Evolutionary conservation across 2,113 vertebrate species (phyloP), one percentile per base, ranked within the genome.

Genomic region (Uropsilus gracilis): DNA sequence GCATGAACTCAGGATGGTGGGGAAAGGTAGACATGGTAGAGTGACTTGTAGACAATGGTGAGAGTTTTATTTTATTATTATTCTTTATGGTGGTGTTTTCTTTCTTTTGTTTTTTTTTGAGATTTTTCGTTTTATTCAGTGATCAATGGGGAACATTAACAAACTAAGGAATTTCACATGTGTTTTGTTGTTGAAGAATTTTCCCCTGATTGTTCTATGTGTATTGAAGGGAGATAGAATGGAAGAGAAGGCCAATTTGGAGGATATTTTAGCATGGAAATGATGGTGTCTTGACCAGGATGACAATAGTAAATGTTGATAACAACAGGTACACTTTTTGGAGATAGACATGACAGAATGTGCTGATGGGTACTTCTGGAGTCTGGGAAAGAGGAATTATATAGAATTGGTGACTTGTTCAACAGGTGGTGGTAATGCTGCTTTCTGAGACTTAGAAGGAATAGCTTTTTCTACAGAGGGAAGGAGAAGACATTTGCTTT

Each of bases 81-180:
- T n/a, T n/a, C n/a, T n/a, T n/a, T n/a, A n/a, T n/a, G n/a, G n/a
- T n/a, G n/a, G n/a, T n/a, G n/a, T n/a, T n/a, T n/a, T n/a, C n/a
- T n/a, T n/a, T n/a, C n/a, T n/a, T n/a, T n/a, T n/a, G n/a, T n/a
- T n/a, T n/a, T n/a, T n/a, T n/a, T n/a, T n/a, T n/a, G n/a, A n/a
- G n/a, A n/a, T n/a, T n/a, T 34, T 82, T 85, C 37, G 46, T 95
- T 94, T 94, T 76, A 92, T 68, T 77, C 75, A 57, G 6, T 82
- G 44, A 76, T 80, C 37, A 64, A 17, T 17, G 57, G 22, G 73
- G 64, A 86, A 20, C 14, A 80, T 14, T 53, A 4, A 50, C 5
- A 8, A 42, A 53, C 17, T 37, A 50, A 92, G 84, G 32, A 71
- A 42, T 81, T 83, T 86, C 22, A 73, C n/a, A 20, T 61, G 64